phyloP scores from a whole-genome alignment of 1,140 invertebrate species.

The Temnothorax longispinosus region DNA sequence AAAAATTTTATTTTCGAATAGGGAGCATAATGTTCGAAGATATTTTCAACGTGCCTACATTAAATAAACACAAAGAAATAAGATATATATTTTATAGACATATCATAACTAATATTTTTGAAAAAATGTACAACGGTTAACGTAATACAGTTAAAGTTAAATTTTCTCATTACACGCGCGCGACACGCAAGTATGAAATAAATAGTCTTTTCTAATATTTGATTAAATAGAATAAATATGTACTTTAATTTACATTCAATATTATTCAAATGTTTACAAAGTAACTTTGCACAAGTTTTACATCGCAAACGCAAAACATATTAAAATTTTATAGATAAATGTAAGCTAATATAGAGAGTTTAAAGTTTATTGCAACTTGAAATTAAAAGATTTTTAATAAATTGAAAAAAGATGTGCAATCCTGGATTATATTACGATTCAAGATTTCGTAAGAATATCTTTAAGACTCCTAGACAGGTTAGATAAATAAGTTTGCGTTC shows the following conservation, averaged over 20 bases:
- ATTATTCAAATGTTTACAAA: background rate
- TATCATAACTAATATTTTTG: background rate
- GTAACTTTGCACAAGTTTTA: background rate
- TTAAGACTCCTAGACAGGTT: background rate
- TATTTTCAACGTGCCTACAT: background rate
- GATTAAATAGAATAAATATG: background rate
- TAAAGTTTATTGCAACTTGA: background rate
- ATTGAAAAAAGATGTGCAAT: background rate
- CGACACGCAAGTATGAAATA: background rate
- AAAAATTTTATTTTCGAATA: background rate
- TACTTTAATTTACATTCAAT: background rate
- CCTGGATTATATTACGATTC: background rate
- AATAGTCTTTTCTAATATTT: background rate
- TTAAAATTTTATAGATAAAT: background rate
- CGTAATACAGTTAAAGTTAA: background rate
- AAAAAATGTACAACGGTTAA: background rate
- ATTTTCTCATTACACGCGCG: background rate
- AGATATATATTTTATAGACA: background rate
- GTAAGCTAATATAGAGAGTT: background rate
- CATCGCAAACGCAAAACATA: background rate
- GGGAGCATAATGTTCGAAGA: background rate
- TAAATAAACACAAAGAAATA: background rate
- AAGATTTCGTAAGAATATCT: background rate
- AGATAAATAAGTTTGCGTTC: background rate
- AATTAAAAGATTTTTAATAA: slow-evolving; percentile 5